These are phyloP conservation scores for Masticophis lateralis DNA, from an alignment of 2,797 vertebrate species.

Conservation along the genomic window DNA sequence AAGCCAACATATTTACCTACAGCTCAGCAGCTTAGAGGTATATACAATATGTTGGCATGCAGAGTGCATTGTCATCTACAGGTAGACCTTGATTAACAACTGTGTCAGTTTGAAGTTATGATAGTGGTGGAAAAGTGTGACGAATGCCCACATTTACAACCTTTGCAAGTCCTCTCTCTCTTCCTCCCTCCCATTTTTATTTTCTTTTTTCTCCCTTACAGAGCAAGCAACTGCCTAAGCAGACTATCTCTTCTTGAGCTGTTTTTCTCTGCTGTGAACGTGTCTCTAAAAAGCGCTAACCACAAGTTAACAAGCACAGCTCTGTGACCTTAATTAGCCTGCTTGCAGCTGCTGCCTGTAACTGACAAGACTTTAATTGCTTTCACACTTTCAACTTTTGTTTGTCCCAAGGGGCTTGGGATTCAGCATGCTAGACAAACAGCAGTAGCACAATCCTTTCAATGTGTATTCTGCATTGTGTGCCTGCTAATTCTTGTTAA, in stretches of 20 bases:
- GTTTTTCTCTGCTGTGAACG: background rate
- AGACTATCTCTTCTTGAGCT: background rate
- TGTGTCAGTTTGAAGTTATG: background rate
- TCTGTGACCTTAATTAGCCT: background rate
- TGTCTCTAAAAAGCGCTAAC: background rate
- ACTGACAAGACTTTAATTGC: background rate
- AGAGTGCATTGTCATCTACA: background rate
- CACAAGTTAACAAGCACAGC: background rate
- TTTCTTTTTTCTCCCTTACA: background rate
- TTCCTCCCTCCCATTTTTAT: background rate
- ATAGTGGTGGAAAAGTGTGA: background rate
- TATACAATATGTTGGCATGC: background rate
- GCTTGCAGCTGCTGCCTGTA: background rate
- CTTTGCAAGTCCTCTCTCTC: background rate
- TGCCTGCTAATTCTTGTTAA: background rate
- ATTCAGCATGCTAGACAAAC: background rate
- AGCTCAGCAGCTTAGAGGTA: background rate
- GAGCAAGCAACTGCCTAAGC: background rate
- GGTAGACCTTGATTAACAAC: background rate
- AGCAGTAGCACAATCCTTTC: background rate
- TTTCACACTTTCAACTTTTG: background rate
- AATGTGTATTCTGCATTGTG: background rate
- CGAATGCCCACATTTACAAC: background rate
- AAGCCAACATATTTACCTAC: background rate
- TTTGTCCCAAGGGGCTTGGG: background rate